Evolutionary conservation across 2,888 invertebrate species (phyloP), one percentile per base, ranked within the genome.

Genomic region (Lithophane ornitopus): DNA sequence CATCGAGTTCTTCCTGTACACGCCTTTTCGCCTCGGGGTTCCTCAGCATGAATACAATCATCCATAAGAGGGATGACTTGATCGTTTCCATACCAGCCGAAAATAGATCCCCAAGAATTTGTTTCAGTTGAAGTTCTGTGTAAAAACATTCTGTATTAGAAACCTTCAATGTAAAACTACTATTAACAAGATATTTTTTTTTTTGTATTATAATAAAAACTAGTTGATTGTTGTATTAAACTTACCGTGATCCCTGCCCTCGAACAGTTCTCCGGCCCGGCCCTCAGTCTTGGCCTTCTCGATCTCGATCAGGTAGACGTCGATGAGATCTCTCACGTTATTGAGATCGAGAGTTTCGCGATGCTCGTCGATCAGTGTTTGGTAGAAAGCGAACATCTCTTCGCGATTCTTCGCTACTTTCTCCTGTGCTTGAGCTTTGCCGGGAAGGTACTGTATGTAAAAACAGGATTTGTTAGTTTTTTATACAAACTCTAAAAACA

Each of bases 1-100:
- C 96, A 90, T 99, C 98, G 59, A 99, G 95, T 92, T 99, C 99
- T 88, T 98, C 98, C 93, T 98, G 99, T 0, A 99, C 98, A 49
- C 98, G 97, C 74, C 96, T 97, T 93, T 98, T 98, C 12, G 98
- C 97, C 70, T 98, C 98, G 1, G 98, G 98, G 92, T 99, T 97
- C 90, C 98, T 98, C 82, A 99, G 94, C 98, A 99, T 98, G 92
- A 98, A 98, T 0, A 99, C 97, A 81, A 99, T 97, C 88, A 98
- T 98, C 99, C 99, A 99, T 81, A 98, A 97, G 58, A 99, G 94
- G 0, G 99, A 98, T 19, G 98, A 98, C 91, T 99, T 99, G 80
- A 99, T 98, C 0, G 99, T 99, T 94, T 99, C 99, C 98, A 99
- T 98, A 41, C 99, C 99, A 71, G 99, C 99, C 19, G 98, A 98